Base-by-base conservation (phyloP, 2,797 vertebrate genomes). In the Acipenser transmontanus region DNA sequence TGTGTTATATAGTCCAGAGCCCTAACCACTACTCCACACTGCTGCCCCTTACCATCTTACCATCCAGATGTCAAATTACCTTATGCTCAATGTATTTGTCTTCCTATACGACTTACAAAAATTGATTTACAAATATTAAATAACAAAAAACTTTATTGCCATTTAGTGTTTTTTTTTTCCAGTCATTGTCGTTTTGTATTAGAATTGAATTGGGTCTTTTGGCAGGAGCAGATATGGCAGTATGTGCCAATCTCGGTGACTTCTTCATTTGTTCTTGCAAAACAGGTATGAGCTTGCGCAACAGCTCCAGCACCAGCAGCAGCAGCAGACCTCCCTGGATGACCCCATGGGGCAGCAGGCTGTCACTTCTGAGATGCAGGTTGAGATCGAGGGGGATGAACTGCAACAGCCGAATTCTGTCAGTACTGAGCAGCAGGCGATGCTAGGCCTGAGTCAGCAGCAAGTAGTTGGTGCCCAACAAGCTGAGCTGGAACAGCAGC, bases 261-360 rank as follows among this genome's bases (percentile, higher is more conserved):
- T n/a, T n/a, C 14, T 11, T 11, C 0, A 34, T 61, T 12, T n/a
- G 5, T 65, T 47, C 49, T 6, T 70, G 74, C 7, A 71, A 34
- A 62, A 9, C 72, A 99, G 97, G 69, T 99, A 97, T 0, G 97
- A 99, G 80, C 86, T 99, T 67, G 95, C 93, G 17, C 96, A 98
- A 75, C 96, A 98, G 80, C 88, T 97, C 57, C 95, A 91, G 61
- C 88, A 95, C 69, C 89, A 88, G 66, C 93, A 94, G 64, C 89
- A 87, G 34, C 34, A 34, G 34, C 34, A 34, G 34, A 34, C 85
- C 71, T 75, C 89, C 0, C 50, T 87, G 66, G 94, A 93, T 0
- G 92, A 93, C 71, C 80, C 89, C 47, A 68, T 90, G 73, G 93
- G 88, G 72, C 88, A 85, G 50, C 82, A 82, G 50, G 62, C 82